Evolutionary conservation across 2,113 vertebrate species (phyloP), one percentile per base, ranked within the genome.

Genomic region (Notiomystis cincta): DNA sequence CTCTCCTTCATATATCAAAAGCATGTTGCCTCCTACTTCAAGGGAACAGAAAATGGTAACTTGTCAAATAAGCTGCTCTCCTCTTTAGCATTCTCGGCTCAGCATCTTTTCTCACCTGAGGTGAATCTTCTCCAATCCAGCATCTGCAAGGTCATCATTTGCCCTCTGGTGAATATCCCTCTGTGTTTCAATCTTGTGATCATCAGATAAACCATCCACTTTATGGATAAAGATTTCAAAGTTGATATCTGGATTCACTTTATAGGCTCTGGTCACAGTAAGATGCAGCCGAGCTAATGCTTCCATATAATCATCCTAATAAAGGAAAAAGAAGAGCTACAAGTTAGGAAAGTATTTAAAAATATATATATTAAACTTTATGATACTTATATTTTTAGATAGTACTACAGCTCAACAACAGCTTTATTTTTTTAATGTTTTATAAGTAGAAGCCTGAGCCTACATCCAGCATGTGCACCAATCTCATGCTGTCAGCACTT

Each of bases 211-310:
- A 40, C 99, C 99, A 75, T 99, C 99, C 71, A 99, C 99, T 98
- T 99, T 99, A 97, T 99, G 99, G 93, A 99, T 99, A 96, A 99
- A 99, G 80, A 99, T 99, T 97, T 99, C 99, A 18, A 99, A 99
- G 98, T 99, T 99, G 96, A 99, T 99, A 92, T 99, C 98, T 5
- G 99, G 98, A 93, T 99, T 99, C 78, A 99, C 99, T 96, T 99
- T 99, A 97, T 99, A 99, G 93, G 99, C 99, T 82, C 99, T 98
- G 94, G 99, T 99, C 89, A 99, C 99, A 3, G 99, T 99, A 81
- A 99, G 98, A 94, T 99, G 99, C 50, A 99, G 98, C 77, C 99
- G 98, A 90, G 98, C 98, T 92, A 99, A 97, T 16, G 99, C 99
- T 95, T 99, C 99, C 98, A 99, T 98, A 65, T 99, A 99, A 92